phyloP scores from a whole-genome alignment of 2,797 vertebrate genomes.

The Hemibagrus guttatus region DNA sequence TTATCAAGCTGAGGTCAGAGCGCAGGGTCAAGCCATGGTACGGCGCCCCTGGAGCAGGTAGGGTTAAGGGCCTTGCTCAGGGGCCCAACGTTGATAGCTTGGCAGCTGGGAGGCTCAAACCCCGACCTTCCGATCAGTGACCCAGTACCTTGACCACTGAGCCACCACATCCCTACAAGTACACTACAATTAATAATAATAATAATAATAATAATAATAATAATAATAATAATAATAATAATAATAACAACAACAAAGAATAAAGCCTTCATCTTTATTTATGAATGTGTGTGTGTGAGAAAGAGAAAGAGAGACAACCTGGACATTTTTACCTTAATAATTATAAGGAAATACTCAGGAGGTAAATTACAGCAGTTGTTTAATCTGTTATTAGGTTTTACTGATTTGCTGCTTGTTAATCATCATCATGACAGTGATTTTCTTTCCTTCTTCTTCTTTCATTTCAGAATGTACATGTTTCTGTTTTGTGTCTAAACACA shows the following conservation, averaged over 20 bases:
- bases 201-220: no score
- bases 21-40: no score
- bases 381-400: background rate
- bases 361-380: background rate
- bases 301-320: background rate
- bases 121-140: no score
- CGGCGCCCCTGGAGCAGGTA: no score
- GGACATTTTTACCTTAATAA: background rate
- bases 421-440: background rate
- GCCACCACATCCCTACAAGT: no score
- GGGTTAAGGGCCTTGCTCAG: no score
- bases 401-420: background rate
- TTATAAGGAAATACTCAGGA: background rate
- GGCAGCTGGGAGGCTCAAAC: no score
- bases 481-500: background rate
- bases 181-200: no score
- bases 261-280: conserved; percentile 12
- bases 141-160: no score
- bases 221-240: background rate
- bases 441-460: background rate
- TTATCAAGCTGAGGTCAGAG: no score
- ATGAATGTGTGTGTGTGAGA: background rate
- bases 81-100: no score
- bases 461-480: background rate
- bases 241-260: background rate